Conservation (phyloP, 2,113 vertebrate genomes). For the Silurus meridionalis region DNA sequence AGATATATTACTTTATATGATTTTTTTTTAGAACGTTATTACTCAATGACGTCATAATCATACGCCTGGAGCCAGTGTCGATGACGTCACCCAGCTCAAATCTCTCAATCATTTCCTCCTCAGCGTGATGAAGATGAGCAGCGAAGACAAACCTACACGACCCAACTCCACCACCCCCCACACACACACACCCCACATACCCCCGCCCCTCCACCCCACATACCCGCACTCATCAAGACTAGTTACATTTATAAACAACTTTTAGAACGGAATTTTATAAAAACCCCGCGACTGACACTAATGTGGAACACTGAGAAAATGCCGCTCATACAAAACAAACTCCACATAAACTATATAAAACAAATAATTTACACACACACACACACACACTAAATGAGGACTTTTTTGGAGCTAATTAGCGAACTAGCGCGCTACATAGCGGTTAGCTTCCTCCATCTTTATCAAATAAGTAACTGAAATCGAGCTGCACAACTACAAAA, state of each 20-base stretch:
- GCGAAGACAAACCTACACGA: too few species aligned
- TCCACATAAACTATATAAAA: too few species aligned
- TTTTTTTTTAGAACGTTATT: not conserved
- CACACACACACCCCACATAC: too few species aligned
- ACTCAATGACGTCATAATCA: not conserved
- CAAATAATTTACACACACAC: not conserved
- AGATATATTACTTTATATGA: not conserved
- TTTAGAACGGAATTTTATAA: too few species aligned
- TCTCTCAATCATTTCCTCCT: slow-evolving; percentile 31
- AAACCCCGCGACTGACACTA: too few species aligned
- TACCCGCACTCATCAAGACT: too few species aligned
- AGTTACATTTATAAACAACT: too few species aligned
- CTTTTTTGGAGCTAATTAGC: not conserved
- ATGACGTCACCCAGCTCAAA: slow-evolving; percentile 16
- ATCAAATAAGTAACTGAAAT: not conserved
- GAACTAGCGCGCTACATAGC: not conserved
- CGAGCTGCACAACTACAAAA: not conserved
- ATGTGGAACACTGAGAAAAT: too few species aligned
- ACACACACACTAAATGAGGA: not conserved
- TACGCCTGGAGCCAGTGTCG: not conserved
- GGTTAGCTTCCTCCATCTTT: slow-evolving; percentile 19
- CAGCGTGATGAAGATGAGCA: not conserved
- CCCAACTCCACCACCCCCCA: too few species aligned
- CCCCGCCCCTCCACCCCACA: too few species aligned
- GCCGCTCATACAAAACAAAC: too few species aligned